These are phyloP conservation scores for Syngnathus floridae DNA, from an alignment of 2,113 vertebrate genomes.

Conservation along the genomic window DNA sequence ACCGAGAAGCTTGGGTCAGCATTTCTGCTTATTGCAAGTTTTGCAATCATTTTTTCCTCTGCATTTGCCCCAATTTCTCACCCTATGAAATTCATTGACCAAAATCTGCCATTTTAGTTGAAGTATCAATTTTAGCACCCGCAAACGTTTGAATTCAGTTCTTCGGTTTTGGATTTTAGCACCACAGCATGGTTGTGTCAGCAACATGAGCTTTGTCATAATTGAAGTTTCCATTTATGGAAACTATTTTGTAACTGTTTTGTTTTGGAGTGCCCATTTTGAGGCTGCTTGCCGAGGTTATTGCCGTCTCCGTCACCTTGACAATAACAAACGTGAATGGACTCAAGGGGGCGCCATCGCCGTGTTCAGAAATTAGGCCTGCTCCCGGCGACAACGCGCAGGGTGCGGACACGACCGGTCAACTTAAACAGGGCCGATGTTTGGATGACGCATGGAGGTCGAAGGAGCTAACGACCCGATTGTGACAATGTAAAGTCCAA, in stretches of 20 bases:
- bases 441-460: neutral
- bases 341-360: constrained; percentile 55
- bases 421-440: neutral
- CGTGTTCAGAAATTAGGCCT: constrained; percentile 2
- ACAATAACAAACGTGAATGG: neutral
- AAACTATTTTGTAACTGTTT: neutral
- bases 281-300: too few species aligned
- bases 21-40: too few species aligned
- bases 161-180: neutral
- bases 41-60: too few species aligned
- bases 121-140: neutral
- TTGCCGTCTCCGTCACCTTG: neutral
- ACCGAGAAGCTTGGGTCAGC: neutral
- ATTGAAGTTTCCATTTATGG: neutral
- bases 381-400: too few species aligned
- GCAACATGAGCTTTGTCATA: neutral
- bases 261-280: neutral
- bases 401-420: neutral
- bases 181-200: neutral
- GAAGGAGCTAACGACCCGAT: too few species aligned
- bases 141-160: neutral
- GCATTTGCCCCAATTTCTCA: too few species aligned
- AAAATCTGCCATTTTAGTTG: neutral
- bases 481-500: neutral
- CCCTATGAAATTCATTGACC: neutral